phyloP scores from a whole-genome alignment of 2,797 vertebrate species.

The Sebastolobus altivelis region DNA sequence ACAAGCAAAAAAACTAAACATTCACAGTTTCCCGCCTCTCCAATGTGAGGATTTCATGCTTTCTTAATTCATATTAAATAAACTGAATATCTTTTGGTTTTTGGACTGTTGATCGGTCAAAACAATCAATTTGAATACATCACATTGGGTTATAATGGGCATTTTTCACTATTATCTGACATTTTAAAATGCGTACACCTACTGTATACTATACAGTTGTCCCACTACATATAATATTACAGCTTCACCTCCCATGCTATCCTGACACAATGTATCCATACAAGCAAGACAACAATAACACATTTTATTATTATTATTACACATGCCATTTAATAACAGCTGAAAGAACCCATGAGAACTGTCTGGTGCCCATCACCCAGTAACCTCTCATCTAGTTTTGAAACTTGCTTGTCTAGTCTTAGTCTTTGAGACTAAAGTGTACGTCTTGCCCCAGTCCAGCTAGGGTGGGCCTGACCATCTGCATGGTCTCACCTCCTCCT shows the following conservation, averaged over 20 bases:
- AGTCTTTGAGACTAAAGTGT: conserved; percentile 47
- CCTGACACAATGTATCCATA: not conserved
- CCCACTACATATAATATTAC: not conserved
- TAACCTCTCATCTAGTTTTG: conserved; percentile 77
- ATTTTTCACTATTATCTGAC: not conserved
- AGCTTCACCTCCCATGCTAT: not conserved
- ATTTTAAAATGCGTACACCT: not conserved
- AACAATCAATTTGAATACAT: not conserved
- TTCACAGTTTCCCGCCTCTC: not conserved
- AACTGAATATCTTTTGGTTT: not conserved
- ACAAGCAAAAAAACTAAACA: not conserved
- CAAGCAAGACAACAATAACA: not conserved
- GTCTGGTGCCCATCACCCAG: conserved; percentile 53
- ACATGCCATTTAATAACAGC: not conserved
- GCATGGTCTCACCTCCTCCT: conserved; percentile 76
- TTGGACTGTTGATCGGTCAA: not conserved
- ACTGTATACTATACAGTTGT: not conserved
- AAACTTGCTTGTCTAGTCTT: conserved; percentile 54
- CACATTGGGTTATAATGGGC: not conserved
- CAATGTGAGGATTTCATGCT: not conserved
- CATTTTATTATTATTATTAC: not conserved
- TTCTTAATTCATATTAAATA: not conserved
- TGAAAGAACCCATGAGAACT: conserved; percentile 10
- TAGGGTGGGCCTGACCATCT: conserved; percentile 63
- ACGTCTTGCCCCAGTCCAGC: conserved; percentile 39